A percentile compares a stretch with the other conserved stretches of the same genome.
phyloP scores from a whole-genome alignment of 1,140 invertebrate species.

The Heliconius congener region DNA sequence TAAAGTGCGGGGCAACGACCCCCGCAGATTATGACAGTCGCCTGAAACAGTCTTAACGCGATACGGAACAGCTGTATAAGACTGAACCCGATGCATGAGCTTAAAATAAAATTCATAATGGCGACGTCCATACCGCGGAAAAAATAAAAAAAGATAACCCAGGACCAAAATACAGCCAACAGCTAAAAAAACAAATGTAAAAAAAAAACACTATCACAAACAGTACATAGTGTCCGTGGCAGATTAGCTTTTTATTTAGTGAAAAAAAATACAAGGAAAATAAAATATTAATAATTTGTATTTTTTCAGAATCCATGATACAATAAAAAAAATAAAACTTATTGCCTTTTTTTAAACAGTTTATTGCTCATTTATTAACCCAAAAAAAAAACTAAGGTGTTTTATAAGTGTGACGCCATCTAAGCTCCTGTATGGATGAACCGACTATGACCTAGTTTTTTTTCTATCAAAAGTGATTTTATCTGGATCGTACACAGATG shows the following conservation, averaged over 20 bases:
- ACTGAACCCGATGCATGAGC: neutral
- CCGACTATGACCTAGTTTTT: no score
- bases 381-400: no score
- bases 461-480: no score
- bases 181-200: neutral
- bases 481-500: no score
- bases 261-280: neutral
- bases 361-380: no score
- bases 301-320: neutral
- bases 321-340: neutral
- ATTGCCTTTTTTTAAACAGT: no score
- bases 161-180: neutral
- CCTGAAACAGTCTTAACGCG: constrained; percentile 26
- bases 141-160: neutral
- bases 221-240: constrained; percentile 33
- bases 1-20: constrained; percentile 42
- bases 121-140: neutral
- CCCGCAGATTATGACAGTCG: constrained; percentile 75
- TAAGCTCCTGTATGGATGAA: no score
- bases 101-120: neutral
- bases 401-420: no score
- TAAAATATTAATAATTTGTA: neutral
- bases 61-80: constrained; percentile 13
- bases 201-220: constrained; percentile 7
- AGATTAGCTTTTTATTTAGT: constrained; percentile 33